Evolutionary conservation across 2,888 invertebrate genomes (phyloP).

Genomic region (Charanyca ferruginea): DNA sequence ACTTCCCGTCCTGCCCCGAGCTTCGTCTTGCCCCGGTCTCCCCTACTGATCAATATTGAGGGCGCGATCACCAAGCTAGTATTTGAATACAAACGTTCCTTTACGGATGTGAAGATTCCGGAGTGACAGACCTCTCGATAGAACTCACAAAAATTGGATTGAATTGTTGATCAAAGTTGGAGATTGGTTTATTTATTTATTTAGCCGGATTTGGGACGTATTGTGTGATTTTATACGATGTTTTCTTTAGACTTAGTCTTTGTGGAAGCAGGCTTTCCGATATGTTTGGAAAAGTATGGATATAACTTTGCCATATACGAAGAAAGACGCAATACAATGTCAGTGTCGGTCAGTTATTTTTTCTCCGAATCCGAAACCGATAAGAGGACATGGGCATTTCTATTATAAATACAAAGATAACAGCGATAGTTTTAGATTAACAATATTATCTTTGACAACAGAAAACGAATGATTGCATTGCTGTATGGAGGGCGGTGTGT

Average conservation of each 20-base stretch:
- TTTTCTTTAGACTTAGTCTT: conserved; percentile 5
- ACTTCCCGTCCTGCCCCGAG: no score
- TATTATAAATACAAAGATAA: conserved; percentile 25
- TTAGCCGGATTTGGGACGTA: background rate
- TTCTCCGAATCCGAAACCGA: conserved; percentile 7
- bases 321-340: background rate
- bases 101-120: conserved; percentile 74
- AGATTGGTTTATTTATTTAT: conserved; percentile 32
- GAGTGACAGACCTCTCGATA: conserved; percentile 52
- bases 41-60: conserved; percentile 84
- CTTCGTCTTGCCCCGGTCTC: no score
- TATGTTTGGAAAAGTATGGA: background rate
- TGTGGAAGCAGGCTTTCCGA: background rate
- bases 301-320: background rate
- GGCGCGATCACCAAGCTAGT: conserved; percentile 71
- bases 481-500: conserved; percentile 45
- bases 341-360: conserved; percentile 5
- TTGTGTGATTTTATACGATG: conserved; percentile 8
- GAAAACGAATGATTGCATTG: conserved; percentile 52
- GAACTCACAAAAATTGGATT: conserved; percentile 46
- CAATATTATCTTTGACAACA: conserved; percentile 58
- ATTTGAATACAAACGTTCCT: conserved; percentile 76
- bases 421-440: conserved; percentile 22
- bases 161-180: conserved; percentile 49
- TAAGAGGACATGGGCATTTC: conserved; percentile 26